A percentile compares a stretch with the other conserved stretches of the same genome.
These are phyloP conservation scores for Nasonovia ribisnigri DNA, from an alignment of 2,888 invertebrate genomes.

Conservation along the genomic window DNA sequence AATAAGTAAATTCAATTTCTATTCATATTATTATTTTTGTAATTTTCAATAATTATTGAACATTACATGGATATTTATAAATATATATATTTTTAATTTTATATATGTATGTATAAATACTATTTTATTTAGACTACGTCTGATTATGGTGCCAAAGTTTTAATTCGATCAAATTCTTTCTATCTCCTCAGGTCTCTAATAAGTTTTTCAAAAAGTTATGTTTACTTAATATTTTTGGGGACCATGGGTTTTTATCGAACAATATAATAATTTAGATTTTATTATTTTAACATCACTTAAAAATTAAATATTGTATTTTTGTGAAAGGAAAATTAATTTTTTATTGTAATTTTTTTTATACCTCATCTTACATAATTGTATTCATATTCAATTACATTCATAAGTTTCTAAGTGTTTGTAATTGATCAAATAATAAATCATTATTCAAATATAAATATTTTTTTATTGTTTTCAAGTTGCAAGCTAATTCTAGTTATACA, in stretches of 20 bases:
- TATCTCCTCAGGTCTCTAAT: constrained; percentile 17
- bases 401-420: constrained; percentile 4
- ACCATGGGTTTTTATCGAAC: constrained; percentile 46
- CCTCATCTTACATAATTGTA: constrained; percentile 20
- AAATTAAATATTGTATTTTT: constrained; percentile 51
- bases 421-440: constrained; percentile 17
- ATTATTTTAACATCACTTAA: constrained; percentile 45
- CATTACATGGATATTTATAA: not conserved
- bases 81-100: not conserved
- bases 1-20: constrained; percentile 22
- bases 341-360: constrained; percentile 45
- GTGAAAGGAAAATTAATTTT: constrained; percentile 22
- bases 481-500: constrained; percentile 8
- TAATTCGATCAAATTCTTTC: constrained; percentile 39
- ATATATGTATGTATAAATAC: constrained; percentile 4
- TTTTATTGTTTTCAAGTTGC: constrained; percentile 30
- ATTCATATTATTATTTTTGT: constrained; percentile 2
- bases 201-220: not conserved
- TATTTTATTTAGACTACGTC: constrained; percentile 44
- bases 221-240: constrained; percentile 24
- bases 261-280: constrained; percentile 42
- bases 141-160: constrained; percentile 59
- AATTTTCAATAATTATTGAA: constrained; percentile 40
- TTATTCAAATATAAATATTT: constrained; percentile 23
- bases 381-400: constrained; percentile 10